These are phyloP conservation scores for Sphaerophoria taeniata DNA, from an alignment of 2,888 invertebrate species.

Conservation along the genomic window DNA sequence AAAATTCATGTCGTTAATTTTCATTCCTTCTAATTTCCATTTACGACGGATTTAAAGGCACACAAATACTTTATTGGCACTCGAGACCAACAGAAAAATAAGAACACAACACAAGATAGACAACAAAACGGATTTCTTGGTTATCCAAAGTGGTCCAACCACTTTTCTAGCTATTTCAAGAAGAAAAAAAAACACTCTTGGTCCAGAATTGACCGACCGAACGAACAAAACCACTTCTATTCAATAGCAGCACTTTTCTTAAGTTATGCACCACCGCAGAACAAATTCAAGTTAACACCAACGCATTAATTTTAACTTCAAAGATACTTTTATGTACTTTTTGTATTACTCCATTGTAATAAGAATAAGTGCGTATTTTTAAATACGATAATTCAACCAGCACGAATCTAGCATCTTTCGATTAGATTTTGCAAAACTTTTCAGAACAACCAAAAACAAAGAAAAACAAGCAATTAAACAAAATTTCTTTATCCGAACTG, in stretches of 20 bases:
- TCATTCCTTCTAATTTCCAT: conserved; percentile 68
- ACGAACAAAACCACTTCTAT: conserved; percentile 32
- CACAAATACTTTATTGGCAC: conserved; percentile 48
- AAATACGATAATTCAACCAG: background rate
- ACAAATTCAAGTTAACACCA: conserved; percentile 55
- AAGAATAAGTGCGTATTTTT: conserved; percentile 22
- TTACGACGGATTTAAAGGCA: conserved; percentile 45
- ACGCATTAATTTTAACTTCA: conserved; percentile 55
- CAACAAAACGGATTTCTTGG: conserved; percentile 54
- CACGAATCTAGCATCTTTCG: conserved; percentile 5
- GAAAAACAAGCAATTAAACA: background rate
- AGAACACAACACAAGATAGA: conserved; percentile 28
- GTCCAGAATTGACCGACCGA: conserved; percentile 48
- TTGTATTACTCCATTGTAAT: background rate
- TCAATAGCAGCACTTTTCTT: conserved; percentile 40
- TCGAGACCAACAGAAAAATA: background rate
- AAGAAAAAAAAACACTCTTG: conserved; percentile 23
- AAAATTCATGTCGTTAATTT: conserved; percentile 24
- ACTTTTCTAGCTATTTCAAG: conserved; percentile 68
- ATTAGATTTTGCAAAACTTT: background rate
- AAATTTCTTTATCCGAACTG: conserved; percentile 20
- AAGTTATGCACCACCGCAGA: conserved; percentile 8
- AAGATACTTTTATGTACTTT: conserved; percentile 47
- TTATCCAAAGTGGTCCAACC: conserved; percentile 66
- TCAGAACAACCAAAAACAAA: background rate